Conservation (phyloP, 2,888 invertebrate species). For the Nineta flava region DNA sequence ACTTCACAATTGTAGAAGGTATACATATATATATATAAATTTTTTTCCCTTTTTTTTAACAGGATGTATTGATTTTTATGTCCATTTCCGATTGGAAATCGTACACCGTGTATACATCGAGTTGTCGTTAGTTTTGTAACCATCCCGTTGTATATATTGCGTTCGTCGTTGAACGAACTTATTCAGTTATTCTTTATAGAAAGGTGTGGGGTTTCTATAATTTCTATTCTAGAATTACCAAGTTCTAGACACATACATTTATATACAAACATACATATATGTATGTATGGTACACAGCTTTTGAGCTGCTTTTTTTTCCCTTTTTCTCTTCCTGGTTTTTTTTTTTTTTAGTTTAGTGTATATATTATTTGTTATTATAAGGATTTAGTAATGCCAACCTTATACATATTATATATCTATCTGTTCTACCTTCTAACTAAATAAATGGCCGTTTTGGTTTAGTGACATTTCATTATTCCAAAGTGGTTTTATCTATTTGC, state of each 20-base stretch:
- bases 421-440: neutral
- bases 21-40: neutral
- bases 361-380: neutral
- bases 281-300: neutral
- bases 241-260: neutral
- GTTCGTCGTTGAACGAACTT: too few species aligned
- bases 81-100: constrained; percentile 9
- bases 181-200: too few species aligned
- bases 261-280: constrained; percentile 2
- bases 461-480: constrained; percentile 3
- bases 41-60: constrained; percentile 6
- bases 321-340: neutral
- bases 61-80: constrained; percentile 9
- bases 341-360: neutral
- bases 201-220: constrained; percentile 8
- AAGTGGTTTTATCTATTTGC: neutral
- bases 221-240: constrained; percentile 2
- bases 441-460: constrained; percentile 1
- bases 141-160: neutral
- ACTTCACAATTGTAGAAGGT: neutral
- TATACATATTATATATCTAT: neutral
- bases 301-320: neutral
- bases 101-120: neutral
- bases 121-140: neutral
- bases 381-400: neutral